These are phyloP conservation scores for Condylostylus longicornis DNA, from an alignment of 1,140 invertebrate species.

Conservation along the genomic window DNA sequence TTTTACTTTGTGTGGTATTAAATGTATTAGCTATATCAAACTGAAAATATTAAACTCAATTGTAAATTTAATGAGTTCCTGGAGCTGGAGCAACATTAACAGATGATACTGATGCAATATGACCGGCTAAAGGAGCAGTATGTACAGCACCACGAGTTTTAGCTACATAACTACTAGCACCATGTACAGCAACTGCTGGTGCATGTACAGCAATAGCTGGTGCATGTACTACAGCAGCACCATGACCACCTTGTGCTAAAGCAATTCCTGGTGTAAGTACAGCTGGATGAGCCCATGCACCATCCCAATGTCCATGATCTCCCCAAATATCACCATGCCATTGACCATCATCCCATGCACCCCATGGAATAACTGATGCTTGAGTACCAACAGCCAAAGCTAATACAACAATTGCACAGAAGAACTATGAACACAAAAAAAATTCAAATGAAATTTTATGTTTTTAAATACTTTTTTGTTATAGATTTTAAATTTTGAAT, in stretches of 20 bases:
- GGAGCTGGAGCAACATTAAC: slow-evolving; percentile 29
- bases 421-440: slow-evolving; percentile 17
- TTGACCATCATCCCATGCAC: slow-evolving; percentile 17
- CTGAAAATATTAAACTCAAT: background rate
- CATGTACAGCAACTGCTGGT: background rate
- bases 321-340: slow-evolving; percentile 11
- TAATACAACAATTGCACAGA: slow-evolving; percentile 20
- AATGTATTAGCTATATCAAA: no score
- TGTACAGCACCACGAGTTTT: slow-evolving; percentile 31
- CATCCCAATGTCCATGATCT: background rate
- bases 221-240: background rate
- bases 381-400: slow-evolving; percentile 29
- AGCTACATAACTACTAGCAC: slow-evolving; percentile 21
- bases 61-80: slow-evolving; percentile 15
- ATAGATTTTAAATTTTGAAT: no score
- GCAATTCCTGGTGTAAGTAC: no score
- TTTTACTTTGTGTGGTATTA: no score
- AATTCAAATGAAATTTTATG: no score
- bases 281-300: background rate
- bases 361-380: slow-evolving; percentile 24
- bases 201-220: background rate
- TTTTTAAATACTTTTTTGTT: no score
- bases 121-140: slow-evolving; percentile 27
- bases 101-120: slow-evolving; percentile 6
- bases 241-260: background rate